Percentiles rank a stretch among this genome's conserved stretches.
phyloP scores from a whole-genome alignment of 2,888 invertebrate species.

The Acanthoscelides obtectus region DNA sequence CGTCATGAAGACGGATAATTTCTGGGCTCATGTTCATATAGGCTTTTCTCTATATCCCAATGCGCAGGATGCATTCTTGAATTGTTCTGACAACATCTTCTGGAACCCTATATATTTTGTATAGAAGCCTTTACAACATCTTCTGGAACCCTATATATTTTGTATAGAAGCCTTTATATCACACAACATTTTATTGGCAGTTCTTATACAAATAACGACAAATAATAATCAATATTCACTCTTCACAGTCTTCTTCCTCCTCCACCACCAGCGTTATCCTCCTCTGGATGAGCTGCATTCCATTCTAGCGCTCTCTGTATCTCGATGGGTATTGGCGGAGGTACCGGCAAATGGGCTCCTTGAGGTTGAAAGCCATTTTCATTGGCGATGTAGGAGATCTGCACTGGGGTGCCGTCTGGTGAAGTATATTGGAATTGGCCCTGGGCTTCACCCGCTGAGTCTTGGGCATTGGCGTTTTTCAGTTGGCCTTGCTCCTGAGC shows the following conservation, averaged over 20 bases:
- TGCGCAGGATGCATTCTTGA: no score
- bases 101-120: no score
- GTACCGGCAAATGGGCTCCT: conserved; percentile 53
- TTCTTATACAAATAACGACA: neutral
- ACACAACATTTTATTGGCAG: neutral
- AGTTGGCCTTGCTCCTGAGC: conserved; percentile 43
- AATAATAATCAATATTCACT: neutral
- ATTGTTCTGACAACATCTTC: no score
- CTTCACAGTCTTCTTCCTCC: conserved; percentile 7
- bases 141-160: no score
- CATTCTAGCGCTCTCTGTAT: conserved; percentile 63
- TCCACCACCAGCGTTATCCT: conserved; percentile 25
- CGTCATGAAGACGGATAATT: no score
- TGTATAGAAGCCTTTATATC: neutral
- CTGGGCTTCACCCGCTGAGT: conserved; percentile 48
- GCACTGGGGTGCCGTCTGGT: conserved; percentile 59
- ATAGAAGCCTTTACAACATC: no score
- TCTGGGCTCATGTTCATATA: no score
- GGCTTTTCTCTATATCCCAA: no score
- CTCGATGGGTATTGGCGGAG: conserved; percentile 64
- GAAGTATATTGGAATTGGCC: conserved; percentile 55
- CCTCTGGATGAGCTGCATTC: conserved; percentile 60
- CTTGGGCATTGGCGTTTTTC: conserved; percentile 49
- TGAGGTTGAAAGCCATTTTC: conserved; percentile 65
- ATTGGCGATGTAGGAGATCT: conserved; percentile 60